These are phyloP conservation scores for Halcyon malimbica DNA, from an alignment of 2,113 vertebrate genomes.

Conservation along the genomic window DNA sequence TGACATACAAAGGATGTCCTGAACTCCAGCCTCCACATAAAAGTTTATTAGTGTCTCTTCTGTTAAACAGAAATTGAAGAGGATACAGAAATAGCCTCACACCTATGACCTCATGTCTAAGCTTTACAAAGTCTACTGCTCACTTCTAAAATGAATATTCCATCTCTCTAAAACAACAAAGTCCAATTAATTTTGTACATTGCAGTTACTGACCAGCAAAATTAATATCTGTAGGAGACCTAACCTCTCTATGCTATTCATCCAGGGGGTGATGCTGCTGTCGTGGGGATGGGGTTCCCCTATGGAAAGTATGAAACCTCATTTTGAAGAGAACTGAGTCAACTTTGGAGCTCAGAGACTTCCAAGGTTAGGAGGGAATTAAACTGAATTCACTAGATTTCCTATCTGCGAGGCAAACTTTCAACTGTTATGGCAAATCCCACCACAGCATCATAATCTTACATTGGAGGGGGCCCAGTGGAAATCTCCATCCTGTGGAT, in stretches of 20 bases:
- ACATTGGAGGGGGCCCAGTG: background rate
- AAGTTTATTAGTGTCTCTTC: background rate
- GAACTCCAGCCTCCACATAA: background rate
- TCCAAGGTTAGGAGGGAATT: background rate
- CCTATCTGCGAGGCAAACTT: background rate
- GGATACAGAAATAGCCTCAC: background rate
- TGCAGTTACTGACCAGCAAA: background rate
- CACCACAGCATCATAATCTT: background rate
- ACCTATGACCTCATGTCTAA: background rate
- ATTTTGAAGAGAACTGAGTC: background rate
- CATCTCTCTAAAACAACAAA: background rate
- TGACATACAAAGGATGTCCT: background rate
- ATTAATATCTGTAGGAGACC: background rate
- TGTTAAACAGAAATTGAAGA: background rate
- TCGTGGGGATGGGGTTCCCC: background rate
- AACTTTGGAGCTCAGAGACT: background rate
- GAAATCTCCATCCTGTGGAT: background rate
- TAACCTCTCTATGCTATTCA: background rate
- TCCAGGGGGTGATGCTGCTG: rapidly evolving
- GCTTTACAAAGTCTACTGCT: background rate
- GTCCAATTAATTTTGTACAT: background rate
- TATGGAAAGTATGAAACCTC: background rate
- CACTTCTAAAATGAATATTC: background rate
- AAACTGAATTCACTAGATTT: background rate
- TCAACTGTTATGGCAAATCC: background rate